These are phyloP conservation scores for Cynopterus sphinx DNA, from an alignment of 2,797 vertebrate genomes.

Conservation along the genomic window DNA sequence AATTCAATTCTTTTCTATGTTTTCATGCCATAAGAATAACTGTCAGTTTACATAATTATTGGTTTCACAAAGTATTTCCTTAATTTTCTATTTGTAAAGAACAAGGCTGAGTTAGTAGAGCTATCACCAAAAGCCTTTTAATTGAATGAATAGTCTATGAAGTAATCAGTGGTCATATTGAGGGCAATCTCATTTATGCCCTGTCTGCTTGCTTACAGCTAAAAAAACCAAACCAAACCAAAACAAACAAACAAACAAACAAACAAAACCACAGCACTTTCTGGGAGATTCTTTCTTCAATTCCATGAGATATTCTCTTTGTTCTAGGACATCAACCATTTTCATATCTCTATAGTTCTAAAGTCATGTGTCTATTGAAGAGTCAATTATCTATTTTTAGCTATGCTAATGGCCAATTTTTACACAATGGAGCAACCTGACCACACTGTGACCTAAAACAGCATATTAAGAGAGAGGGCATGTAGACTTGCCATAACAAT, in stretches of 20 bases:
- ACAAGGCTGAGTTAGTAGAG: not conserved
- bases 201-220: not conserved
- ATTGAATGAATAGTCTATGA: constrained; percentile 6
- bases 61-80: not conserved
- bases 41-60: constrained; percentile 18
- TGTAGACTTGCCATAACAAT: not conserved
- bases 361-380: constrained; percentile 19
- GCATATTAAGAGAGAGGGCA: constrained; percentile 53
- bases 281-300: constrained; percentile 19
- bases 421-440: constrained; percentile 43
- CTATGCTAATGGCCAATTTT: constrained; percentile 63
- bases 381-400: constrained; percentile 62
- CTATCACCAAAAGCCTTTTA: not conserved
- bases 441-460: constrained; percentile 59
- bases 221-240: not conserved
- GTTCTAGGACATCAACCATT: constrained; percentile 46
- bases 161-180: not conserved
- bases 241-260: no score
- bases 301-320: constrained; percentile 18
- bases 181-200: not conserved
- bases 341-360: constrained; percentile 29
- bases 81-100: not conserved
- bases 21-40: constrained; percentile 25
- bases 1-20: constrained; percentile 7
- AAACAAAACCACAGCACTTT: not conserved